Evolutionary conservation across 2,888 invertebrate species (phyloP), one percentile per base, ranked within the genome.

Genomic region (Esperia sulphurella): DNA sequence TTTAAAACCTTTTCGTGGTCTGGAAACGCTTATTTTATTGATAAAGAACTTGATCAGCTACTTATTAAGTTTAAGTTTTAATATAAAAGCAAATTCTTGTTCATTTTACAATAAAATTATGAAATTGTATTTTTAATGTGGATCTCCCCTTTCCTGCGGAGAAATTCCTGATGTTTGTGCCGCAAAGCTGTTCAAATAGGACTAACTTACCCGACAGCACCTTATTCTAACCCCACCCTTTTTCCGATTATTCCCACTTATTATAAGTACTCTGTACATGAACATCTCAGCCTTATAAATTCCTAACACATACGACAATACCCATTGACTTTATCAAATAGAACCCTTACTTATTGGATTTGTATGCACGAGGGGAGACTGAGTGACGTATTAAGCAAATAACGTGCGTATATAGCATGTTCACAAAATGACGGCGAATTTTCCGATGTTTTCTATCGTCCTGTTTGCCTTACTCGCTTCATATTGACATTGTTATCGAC

Each of bases 401-500:
- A 39, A 39, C 39, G 39, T 41, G 29, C 21, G 21, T 28, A 21
- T 41, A 6, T 40, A 21, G 40, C 8, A 3, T 43, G 29, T 41
- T 31, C 42, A 14, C 42, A 31, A 14, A 43, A 31, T 43, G 14
- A 7, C 28, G 9, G 13, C 1, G 37, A 44, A 44, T 35, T 28
- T 12, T 43, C 40, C 33, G 33, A 30, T 47, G 49, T 47, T 45
- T 45, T 35, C 39, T 39, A 45, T 43, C 47, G 41, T 12, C 10
- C 28, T 50, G 43, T 52, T 52, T 52, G 50, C 40, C 37, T 47
- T 52, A 50, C 43, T 41, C 46, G 50, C 48, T 45, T 31, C 43
- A 31, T 52, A 50, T 52, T 52, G 50, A 50, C 52, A 42, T 43
- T 42, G 50, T 52, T 50, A 52, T 52, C 50, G 50, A 50, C 52